Evolutionary conservation across 1,140 invertebrate genomes (phyloP).

Genomic region (Drosophila tsacasi): DNA sequence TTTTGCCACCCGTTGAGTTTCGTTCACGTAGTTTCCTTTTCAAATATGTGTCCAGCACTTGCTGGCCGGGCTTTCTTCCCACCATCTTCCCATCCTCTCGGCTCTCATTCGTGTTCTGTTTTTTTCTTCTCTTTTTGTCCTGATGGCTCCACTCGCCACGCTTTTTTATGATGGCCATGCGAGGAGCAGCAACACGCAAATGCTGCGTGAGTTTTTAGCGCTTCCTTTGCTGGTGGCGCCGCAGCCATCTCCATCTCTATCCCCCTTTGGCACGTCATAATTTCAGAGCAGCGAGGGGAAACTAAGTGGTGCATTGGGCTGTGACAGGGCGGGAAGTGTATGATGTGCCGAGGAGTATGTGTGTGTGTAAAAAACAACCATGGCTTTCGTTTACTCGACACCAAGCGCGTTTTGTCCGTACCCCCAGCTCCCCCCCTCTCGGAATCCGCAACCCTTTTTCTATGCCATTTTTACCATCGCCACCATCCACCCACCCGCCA

Average conservation of each 20-base stretch:
- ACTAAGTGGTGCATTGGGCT: slow-evolving; percentile 33
- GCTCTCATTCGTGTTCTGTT: slow-evolving; percentile 15
- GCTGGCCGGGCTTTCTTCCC: slow-evolving; percentile 33
- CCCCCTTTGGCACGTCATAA: slow-evolving; percentile 71
- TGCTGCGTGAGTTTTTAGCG: slow-evolving; percentile 69
- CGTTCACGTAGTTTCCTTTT: slow-evolving; percentile 81
- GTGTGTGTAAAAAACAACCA: slow-evolving; percentile 65
- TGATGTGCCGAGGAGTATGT: slow-evolving; percentile 1
- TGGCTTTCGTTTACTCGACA: slow-evolving; percentile 69
- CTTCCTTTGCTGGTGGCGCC: slow-evolving; percentile 9
- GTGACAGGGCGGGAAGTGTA: background rate
- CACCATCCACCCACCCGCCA: background rate
- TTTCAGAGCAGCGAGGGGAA: slow-evolving; percentile 59
- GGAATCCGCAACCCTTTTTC: background rate
- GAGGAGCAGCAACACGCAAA: slow-evolving; percentile 76
- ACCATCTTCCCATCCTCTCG: background rate
- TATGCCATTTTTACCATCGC: slow-evolving; percentile 7
- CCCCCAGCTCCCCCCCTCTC: background rate
- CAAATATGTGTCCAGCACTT: slow-evolving; percentile 82
- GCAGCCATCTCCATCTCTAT: background rate
- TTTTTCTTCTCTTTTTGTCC: slow-evolving; percentile 16
- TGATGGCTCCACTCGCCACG: slow-evolving; percentile 49
- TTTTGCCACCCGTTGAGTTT: slow-evolving; percentile 61
- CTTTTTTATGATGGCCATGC: slow-evolving; percentile 57
- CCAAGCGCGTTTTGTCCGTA: slow-evolving; percentile 63